A percentile compares a stretch with the other conserved stretches of the same genome.
These are phyloP conservation scores for Myotis lucifugus DNA, from an alignment of 2,113 vertebrate species.

Conservation along the genomic window DNA sequence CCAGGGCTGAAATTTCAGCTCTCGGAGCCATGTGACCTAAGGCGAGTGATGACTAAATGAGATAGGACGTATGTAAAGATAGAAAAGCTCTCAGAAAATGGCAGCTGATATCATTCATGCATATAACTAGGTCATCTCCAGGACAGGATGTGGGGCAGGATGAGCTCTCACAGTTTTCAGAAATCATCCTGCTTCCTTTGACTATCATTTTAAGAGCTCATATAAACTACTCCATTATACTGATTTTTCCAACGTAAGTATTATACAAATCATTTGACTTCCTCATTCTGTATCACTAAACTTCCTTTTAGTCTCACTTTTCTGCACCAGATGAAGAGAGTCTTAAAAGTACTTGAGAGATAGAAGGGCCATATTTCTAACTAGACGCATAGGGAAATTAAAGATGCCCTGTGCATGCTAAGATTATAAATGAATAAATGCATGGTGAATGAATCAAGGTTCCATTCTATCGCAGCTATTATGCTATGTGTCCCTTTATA, in stretches of 20 bases:
- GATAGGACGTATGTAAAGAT: background rate
- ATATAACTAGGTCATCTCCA: conserved; percentile 56
- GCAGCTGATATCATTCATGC: background rate
- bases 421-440: background rate
- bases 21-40: background rate
- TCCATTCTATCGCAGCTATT: background rate
- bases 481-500: background rate
- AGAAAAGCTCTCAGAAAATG: conserved; percentile 10
- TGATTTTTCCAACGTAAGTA: conserved; percentile 16
- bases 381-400: background rate
- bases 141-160: conserved; percentile 47
- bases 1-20: conserved; percentile 1
- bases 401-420: background rate
- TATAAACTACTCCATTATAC: conserved; percentile 13
- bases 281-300: background rate
- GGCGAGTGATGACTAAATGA: background rate
- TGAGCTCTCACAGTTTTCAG: conserved; percentile 9
- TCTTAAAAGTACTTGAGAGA: background rate
- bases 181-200: background rate
- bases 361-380: background rate
- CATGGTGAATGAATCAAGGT: background rate
- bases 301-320: conserved; percentile 18
- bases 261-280: background rate
- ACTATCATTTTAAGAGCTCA: background rate
- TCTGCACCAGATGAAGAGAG: background rate